Percentiles rank a stretch among this genome's conserved stretches.
These are phyloP conservation scores for Drosophila fungiperda DNA, from an alignment of 2,888 invertebrate genomes.

Conservation along the genomic window DNA sequence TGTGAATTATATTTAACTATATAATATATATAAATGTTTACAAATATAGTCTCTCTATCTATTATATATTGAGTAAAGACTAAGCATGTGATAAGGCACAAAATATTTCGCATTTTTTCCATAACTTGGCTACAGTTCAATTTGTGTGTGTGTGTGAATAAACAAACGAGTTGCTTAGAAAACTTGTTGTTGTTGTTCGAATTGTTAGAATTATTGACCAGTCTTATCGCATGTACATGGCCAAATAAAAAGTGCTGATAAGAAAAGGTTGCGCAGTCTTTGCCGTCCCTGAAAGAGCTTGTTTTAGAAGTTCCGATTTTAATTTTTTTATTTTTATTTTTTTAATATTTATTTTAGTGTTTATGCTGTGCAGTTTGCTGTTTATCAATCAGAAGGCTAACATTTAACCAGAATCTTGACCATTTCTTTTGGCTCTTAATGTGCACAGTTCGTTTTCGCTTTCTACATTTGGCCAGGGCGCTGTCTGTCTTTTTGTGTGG, in stretches of 20 bases:
- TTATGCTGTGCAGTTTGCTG: background rate
- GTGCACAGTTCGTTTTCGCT: constrained; percentile 25
- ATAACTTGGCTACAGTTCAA: constrained; percentile 21
- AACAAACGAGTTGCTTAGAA: constrained; percentile 46
- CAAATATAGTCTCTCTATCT: background rate
- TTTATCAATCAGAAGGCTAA: constrained; percentile 28
- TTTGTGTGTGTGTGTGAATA: constrained; percentile 40
- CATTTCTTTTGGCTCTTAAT: background rate
- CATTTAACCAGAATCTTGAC: constrained; percentile 8
- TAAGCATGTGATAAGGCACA: constrained; percentile 33
- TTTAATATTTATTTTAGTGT: background rate
- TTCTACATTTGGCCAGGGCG: constrained; percentile 14
- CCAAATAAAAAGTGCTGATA: constrained; percentile 42
- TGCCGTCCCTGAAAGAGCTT: constrained; percentile 33
- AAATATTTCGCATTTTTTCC: constrained; percentile 17
- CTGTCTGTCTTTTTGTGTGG: background rate
- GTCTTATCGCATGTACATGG: constrained; percentile 51
- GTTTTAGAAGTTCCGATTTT: constrained; percentile 4
- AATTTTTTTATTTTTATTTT: background rate
- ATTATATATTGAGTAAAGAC: constrained; percentile 8
- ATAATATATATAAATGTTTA: background rate
- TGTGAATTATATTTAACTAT: constrained; percentile 26
- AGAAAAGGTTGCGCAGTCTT: constrained; percentile 60
- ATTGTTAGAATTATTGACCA: constrained; percentile 32
- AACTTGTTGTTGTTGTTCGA: constrained; percentile 15